Base-by-base conservation (phyloP, 2,113 vertebrate genomes). In the Ariopsis seemanni region DNA sequence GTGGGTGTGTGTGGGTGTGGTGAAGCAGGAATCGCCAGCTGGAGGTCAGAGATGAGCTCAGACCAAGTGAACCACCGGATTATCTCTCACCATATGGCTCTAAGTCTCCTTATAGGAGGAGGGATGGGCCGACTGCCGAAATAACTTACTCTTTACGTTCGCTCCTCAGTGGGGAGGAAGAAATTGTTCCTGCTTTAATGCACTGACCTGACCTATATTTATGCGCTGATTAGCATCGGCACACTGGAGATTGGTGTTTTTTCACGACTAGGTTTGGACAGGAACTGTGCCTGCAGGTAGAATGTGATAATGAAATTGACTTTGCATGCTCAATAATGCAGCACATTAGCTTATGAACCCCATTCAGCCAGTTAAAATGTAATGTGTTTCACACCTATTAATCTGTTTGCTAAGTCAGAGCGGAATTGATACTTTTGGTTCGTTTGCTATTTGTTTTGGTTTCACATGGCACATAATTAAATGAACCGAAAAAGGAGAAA, bases 41-140 rank as follows among this genome's bases (percentile, higher is more conserved):
- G 72, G 78, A 81, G 84, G 60, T 83, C 72, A 14, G 82, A 55
- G 55, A 63, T 72, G 86, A 88, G 81, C 72, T 84, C 72, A 67
- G 42, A 75, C 48, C 81, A 77, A 34, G 65, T 30, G 62, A 52
- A 67, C 74, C 89, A 71, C 62, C 34, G 65, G 81, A 50, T 65
- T 87, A 72, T 63, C 53, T 75, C 58, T 60, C 52, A 88, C 57
- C 87, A 90, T 85, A 90, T 90, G 89, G 87, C 65, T 42, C 50
- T 75, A 53, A 14, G 57, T 84, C 8, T 75, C 50, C 65, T 65
- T 75, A 52, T 58, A 83, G 89, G 55, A 87, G 77, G 71, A 86
- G 65, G 58, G 87, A 63, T 14, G 84, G 57, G 81, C 65, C 5
- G 14, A 84, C 3, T 50, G 79, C 22, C 15, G 58, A 69, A 82